A percentile compares a stretch with the other conserved stretches of the same genome.
phyloP scores from a whole-genome alignment of 53 echinoderm and acorn worm species.

The Crossaster papposus region DNA sequence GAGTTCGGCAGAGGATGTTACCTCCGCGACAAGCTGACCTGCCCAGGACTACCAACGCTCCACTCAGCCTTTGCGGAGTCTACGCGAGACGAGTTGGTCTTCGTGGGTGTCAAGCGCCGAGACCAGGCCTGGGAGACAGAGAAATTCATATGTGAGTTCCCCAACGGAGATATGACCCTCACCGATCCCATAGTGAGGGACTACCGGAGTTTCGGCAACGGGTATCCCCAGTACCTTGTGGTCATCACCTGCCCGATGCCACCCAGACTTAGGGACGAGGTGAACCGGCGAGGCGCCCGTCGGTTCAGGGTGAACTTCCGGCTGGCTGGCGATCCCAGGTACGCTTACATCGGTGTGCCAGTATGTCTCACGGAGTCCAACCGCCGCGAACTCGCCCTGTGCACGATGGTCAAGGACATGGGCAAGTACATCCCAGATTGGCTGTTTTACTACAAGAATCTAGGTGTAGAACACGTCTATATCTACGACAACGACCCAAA shows the following conservation, averaged over 20 bases:
- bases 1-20: conserved; percentile 71
- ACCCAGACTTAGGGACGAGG: not conserved
- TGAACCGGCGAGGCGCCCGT: not conserved
- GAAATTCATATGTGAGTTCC: conserved; percentile 73
- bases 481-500: conserved; percentile 87
- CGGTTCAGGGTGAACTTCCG: conserved; percentile 59
- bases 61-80: conserved; percentile 82
- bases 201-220: conserved; percentile 79
- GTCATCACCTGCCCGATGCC: conserved; percentile 87
- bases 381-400: conserved; percentile 66
- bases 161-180: conserved; percentile 61
- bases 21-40: conserved; percentile 72
- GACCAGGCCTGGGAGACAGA: conserved; percentile 69
- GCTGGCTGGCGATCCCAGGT: conserved; percentile 42
- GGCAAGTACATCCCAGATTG: conserved; percentile 79
- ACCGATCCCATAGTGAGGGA: conserved; percentile 78
- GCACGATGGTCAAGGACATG: conserved; percentile 93
- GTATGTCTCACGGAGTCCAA: conserved; percentile 58
- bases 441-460: conserved; percentile 79
- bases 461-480: conserved; percentile 91
- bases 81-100: conserved; percentile 66
- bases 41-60: conserved; percentile 76
- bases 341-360: conserved; percentile 72
- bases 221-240: conserved; percentile 77
- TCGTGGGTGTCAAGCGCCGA: conserved; percentile 63